Percentiles rank a stretch among this genome's conserved stretches.
phyloP scores from a whole-genome alignment of 2,113 vertebrate genomes.

The Andinoacara biseriatus region DNA sequence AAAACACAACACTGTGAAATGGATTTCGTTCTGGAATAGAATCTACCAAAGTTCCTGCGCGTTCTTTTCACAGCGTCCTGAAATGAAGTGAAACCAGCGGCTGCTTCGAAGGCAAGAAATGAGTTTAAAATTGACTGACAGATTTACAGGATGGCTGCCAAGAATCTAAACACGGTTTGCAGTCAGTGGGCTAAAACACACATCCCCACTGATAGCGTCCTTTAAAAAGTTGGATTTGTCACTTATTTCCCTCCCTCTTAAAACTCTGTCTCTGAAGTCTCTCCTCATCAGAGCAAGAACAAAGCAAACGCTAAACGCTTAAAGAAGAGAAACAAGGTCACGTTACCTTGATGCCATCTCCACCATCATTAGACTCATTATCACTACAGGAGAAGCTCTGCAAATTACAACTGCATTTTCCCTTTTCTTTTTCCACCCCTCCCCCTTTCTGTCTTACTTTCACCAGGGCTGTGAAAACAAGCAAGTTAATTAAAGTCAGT shows the following conservation, averaged over 20 bases:
- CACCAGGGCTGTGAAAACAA: constrained; percentile 46
- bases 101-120: constrained; percentile 10
- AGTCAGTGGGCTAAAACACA: constrained; percentile 48
- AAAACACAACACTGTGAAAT: background rate
- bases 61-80: constrained; percentile 12
- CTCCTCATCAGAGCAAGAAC: constrained; percentile 38
- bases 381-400: constrained; percentile 44
- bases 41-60: background rate
- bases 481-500: constrained; percentile 69
- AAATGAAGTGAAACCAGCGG: constrained; percentile 33
- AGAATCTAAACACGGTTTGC: constrained; percentile 24
- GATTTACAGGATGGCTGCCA: too few species aligned
- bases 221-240: constrained; percentile 9
- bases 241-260: constrained; percentile 18
- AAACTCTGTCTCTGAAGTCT: constrained; percentile 21
- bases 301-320: constrained; percentile 31
- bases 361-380: constrained; percentile 67
- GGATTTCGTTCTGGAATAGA: background rate
- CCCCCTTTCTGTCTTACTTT: constrained; percentile 22
- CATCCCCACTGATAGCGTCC: background rate
- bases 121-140: background rate
- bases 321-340: constrained; percentile 46
- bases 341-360: constrained; percentile 54
- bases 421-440: background rate
- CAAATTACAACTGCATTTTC: background rate